phyloP scores from a whole-genome alignment of 2,797 vertebrate genomes.

The Lemur catta region DNA sequence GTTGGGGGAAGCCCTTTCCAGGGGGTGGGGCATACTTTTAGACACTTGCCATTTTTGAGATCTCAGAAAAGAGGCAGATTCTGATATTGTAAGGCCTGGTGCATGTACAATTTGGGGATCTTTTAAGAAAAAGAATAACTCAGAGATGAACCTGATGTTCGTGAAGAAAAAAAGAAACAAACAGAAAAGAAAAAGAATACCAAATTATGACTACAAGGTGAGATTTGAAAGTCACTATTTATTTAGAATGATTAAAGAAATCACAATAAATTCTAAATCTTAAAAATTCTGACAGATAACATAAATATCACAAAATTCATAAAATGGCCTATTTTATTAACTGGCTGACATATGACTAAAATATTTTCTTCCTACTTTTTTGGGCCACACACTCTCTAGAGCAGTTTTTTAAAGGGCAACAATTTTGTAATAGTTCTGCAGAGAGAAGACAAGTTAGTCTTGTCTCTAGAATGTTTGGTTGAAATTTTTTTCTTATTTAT shows the following conservation, averaged over 20 bases:
- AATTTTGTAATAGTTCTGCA: background rate
- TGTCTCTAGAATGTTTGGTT: background rate
- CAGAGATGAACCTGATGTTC: background rate
- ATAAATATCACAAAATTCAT: background rate
- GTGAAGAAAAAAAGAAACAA: background rate
- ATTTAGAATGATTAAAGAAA: slow-evolving; percentile 27
- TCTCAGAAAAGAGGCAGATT: background rate
- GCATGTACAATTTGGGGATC: background rate
- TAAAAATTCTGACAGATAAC: background rate
- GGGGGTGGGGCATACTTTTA: background rate
- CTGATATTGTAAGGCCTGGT: background rate
- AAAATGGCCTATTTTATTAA: background rate
- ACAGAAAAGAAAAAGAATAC: background rate
- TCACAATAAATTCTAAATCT: slow-evolving; percentile 24
- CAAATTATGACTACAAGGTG: background rate
- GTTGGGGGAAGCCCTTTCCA: accelerated
- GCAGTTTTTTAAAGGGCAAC: background rate
- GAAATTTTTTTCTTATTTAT: background rate
- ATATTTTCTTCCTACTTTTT: background rate
- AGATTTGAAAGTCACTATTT: slow-evolving; percentile 30
- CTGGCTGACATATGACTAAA: background rate
- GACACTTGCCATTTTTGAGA: background rate
- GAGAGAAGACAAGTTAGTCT: background rate
- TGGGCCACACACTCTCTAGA: background rate
- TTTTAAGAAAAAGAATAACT: slow-evolving; percentile 9